Percentiles rank a stretch among this genome's conserved stretches.
Conservation (phyloP, 2,797 vertebrate species). For the Echiichthys vipera region DNA sequence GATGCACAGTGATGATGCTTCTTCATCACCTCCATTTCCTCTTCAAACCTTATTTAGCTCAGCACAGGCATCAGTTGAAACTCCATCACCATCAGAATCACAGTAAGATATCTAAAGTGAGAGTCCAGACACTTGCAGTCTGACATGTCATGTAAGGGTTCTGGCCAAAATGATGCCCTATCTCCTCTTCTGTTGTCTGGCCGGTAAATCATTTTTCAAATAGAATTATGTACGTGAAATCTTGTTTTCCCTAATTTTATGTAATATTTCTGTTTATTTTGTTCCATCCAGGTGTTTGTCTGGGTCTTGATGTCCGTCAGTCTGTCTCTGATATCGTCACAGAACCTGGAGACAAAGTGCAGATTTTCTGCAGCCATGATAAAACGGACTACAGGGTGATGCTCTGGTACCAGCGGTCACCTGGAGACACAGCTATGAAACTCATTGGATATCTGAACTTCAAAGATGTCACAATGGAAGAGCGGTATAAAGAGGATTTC, state of each 20-base stretch:
- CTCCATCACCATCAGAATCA: neutral
- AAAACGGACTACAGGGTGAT: slow-evolving; percentile 31
- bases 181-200: slow-evolving; percentile 6
- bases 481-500: neutral
- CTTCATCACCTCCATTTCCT: neutral
- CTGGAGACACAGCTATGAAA: slow-evolving; percentile 34
- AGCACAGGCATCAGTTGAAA: neutral
- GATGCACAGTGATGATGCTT: neutral
- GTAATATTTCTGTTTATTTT: no score
- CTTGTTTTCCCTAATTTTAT: neutral
- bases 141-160: neutral
- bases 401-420: slow-evolving; percentile 52
- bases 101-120: neutral
- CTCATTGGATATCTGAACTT: slow-evolving; percentile 28
- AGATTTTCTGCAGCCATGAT: slow-evolving; percentile 48
- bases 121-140: neutral
- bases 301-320: slow-evolving; percentile 49
- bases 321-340: slow-evolving; percentile 12
- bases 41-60: neutral
- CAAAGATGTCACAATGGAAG: neutral
- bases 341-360: neutral
- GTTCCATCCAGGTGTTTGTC: slow-evolving; percentile 26
- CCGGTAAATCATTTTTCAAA: slow-evolving; percentile 22
- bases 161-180: slow-evolving; percentile 4
- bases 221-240: neutral